Evolutionary conservation across 2,888 invertebrate species (phyloP), one percentile per base, ranked within the genome.

Genomic region (Phengaris alcon): DNA sequence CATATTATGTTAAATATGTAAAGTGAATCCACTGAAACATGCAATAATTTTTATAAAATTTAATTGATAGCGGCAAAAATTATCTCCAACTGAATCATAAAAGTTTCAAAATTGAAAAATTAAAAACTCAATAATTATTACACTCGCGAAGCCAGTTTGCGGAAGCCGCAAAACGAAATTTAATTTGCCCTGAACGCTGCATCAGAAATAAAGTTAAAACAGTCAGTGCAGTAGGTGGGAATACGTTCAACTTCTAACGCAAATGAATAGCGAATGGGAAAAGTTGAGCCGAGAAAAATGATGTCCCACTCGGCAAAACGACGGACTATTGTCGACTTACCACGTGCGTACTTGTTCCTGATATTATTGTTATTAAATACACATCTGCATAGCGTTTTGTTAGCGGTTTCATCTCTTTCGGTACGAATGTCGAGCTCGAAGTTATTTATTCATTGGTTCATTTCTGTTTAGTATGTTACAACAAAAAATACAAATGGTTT

Each of bases 131-230:
- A 90, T 90, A 90, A 91, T 92, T 90, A 91, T 91, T 90, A 91
- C 88, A 87, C 87, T 87, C 87, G 88, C 85, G 86, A 90, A 91
- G 88, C 84, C 89, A 91, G 90, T 91, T 91, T 90, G 90, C 88
- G 90, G 89, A 91, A 92, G 88, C 93, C 90, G 87, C 93, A 91
- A 91, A 93, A 92, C 90, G 92, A 93, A 93, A 93, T 93, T 93
- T 93, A 93, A 93, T 93, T 93, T 93, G 92, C 90, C 90, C 90
- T 91, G 93, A 93, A 93, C 90, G 91, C 90, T 92, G 93, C 93
- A 93, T 92, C 93, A 92, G 91, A 91, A 92, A 92, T 92, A 93
- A 92, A 93, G 92, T 93, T 93, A 91, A 93, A 93, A 93, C 91
- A 93, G 93, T 91, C 90, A 88, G 87, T 90, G 92, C 91, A 91